These are phyloP conservation scores for Eristalis intricaria DNA, from an alignment of 2,888 invertebrate species.

Conservation along the genomic window DNA sequence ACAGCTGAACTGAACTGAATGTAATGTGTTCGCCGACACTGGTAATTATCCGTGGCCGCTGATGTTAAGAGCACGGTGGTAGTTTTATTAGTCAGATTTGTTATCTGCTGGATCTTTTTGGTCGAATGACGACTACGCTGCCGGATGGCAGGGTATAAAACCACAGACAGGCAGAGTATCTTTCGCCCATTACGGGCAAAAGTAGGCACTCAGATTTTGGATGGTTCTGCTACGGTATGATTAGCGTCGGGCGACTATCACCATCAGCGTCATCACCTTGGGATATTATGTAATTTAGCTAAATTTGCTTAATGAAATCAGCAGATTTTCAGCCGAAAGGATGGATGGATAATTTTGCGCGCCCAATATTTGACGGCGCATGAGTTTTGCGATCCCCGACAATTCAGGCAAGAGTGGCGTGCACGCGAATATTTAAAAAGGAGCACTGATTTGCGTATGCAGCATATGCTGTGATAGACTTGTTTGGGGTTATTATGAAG, in stretches of 20 bases:
- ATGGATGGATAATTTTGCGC: conserved; percentile 39
- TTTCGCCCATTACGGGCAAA: conserved; percentile 36
- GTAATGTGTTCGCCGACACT: conserved; percentile 50
- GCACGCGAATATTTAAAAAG: conserved; percentile 17
- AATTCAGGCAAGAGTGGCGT: conserved; percentile 13
- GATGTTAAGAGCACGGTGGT: conserved; percentile 41
- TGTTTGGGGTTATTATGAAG: conserved; percentile 16
- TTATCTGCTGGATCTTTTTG: conserved; percentile 52
- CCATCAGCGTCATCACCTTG: conserved; percentile 37
- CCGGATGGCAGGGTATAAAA: conserved; percentile 5
- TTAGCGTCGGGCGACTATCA: conserved; percentile 30
- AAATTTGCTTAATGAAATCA: conserved; percentile 57
- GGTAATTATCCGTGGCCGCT: conserved; percentile 63
- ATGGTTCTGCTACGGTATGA: conserved; percentile 18
- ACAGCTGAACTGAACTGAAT: conserved; percentile 32
- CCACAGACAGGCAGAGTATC: conserved; percentile 38
- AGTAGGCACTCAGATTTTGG: conserved; percentile 19
- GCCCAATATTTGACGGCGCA: conserved; percentile 18
- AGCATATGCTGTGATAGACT: conserved; percentile 49
- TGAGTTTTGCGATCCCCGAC: background rate
- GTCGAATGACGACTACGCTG: conserved; percentile 18
- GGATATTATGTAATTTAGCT: conserved; percentile 50
- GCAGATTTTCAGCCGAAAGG: conserved; percentile 47
- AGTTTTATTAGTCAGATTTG: conserved; percentile 56
- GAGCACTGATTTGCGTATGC: conserved; percentile 25